Evolutionary conservation across 2,888 invertebrate genomes (phyloP).

Genomic region (Cephus runcator): DNA sequence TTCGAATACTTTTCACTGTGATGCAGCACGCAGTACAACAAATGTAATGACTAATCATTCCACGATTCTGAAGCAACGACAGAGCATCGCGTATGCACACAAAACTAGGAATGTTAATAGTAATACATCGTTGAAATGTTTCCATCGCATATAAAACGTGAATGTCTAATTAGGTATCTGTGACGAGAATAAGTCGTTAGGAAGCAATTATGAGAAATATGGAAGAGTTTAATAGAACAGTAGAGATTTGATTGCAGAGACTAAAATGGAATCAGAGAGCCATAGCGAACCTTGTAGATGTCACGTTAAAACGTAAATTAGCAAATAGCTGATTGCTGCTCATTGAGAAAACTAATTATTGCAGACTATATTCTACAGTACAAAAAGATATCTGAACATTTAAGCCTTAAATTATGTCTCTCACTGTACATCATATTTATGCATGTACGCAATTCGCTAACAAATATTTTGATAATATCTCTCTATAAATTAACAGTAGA

Average conservation of each 20-base stretch:
- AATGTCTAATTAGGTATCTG: background rate
- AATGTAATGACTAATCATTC: background rate
- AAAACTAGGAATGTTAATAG: background rate
- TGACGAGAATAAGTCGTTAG: background rate
- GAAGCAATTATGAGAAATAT: background rate
- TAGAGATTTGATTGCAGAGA: background rate
- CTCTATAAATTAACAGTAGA: background rate
- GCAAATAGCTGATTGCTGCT: background rate
- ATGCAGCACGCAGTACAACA: background rate
- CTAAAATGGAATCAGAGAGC: background rate
- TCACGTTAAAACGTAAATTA: background rate
- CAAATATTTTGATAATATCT: background rate
- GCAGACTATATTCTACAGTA: background rate
- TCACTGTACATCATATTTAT: background rate
- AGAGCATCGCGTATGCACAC: background rate
- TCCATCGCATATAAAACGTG: background rate
- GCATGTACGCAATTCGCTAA: background rate
- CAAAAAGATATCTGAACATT: background rate
- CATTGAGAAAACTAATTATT: background rate
- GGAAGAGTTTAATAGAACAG: background rate
- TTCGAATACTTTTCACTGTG: background rate
- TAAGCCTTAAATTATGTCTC: background rate
- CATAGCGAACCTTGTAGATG: background rate
- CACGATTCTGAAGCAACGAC: background rate
- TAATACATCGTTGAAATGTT: background rate